phyloP scores from a whole-genome alignment of 2,113 vertebrate species.

The Hemicordylus capensis region DNA sequence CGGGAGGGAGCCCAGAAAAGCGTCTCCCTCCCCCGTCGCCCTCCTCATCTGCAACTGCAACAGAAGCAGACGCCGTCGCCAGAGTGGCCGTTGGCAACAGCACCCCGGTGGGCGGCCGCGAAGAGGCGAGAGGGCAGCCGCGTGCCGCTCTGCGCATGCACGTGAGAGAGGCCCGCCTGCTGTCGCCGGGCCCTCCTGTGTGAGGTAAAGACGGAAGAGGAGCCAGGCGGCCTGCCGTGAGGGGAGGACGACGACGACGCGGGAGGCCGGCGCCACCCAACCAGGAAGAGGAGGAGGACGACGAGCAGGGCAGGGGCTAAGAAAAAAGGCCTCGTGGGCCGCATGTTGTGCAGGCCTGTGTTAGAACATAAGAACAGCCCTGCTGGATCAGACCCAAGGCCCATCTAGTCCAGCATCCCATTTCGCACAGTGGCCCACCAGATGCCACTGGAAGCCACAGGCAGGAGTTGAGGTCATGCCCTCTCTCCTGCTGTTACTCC shows the following conservation, averaged over 20 bases:
- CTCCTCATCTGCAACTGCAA: too few relatives aligned
- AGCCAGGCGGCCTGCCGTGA: background rate
- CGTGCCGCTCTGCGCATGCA: too few relatives aligned
- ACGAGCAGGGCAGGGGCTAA: background rate
- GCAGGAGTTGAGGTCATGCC: too few relatives aligned
- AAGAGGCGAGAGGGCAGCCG: background rate
- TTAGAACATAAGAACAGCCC: too few relatives aligned
- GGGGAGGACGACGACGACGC: conserved; percentile 59
- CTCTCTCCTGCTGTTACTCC: too few relatives aligned
- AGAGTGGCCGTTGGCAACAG: conserved; percentile 19
- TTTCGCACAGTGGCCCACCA: too few relatives aligned
- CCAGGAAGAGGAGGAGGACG: conserved; percentile 58
- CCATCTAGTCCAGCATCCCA: too few relatives aligned
- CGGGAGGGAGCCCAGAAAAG: background rate
- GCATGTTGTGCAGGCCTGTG: too few relatives aligned
- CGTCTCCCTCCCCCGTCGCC: background rate
- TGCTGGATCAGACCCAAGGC: too few relatives aligned
- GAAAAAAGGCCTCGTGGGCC: too few relatives aligned
- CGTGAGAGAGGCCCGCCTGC: too few relatives aligned
- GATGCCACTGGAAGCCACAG: too few relatives aligned
- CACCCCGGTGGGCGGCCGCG: background rate
- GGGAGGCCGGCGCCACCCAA: conserved; percentile 78
- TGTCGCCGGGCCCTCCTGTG: background rate
- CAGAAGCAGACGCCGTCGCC: background rate
- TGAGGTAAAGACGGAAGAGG: conserved; percentile 7